A percentile compares a stretch with the other conserved stretches of the same genome.
These are phyloP conservation scores for Nibea albiflora DNA, from an alignment of 2,113 vertebrate species.

Conservation along the genomic window DNA sequence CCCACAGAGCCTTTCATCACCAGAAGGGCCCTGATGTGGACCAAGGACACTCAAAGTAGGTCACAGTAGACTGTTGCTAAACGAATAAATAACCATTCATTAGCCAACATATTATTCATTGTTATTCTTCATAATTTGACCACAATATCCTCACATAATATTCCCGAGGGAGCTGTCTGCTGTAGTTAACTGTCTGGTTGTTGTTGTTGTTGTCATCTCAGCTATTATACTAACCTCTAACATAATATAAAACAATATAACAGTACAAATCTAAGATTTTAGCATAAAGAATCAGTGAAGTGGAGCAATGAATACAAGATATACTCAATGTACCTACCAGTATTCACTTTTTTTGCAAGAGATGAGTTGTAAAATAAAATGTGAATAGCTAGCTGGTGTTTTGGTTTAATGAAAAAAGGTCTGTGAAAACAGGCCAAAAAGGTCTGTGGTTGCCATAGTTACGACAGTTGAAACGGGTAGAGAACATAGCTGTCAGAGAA, in stretches of 20 bases:
- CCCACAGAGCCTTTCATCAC: constrained; percentile 65
- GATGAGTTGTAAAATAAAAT: too few relatives aligned
- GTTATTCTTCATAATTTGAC: not conserved
- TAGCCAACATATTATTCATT: not conserved
- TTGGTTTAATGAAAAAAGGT: too few relatives aligned
- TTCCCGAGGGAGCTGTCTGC: not conserved
- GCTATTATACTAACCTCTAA: not conserved
- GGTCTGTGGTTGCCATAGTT: too few relatives aligned
- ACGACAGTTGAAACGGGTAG: too few relatives aligned
- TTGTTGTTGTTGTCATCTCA: not conserved
- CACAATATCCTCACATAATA: not conserved
- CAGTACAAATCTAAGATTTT: not conserved
- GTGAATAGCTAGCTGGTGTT: too few relatives aligned
- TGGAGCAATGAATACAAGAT: too few relatives aligned
- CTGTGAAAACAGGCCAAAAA: too few relatives aligned
- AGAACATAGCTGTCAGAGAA: too few relatives aligned
- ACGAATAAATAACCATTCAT: constrained; percentile 15
- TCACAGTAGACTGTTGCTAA: constrained; percentile 23
- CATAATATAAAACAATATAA: too few relatives aligned
- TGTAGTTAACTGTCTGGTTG: too few relatives aligned
- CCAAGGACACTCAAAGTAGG: constrained; percentile 74
- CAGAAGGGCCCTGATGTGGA: constrained; percentile 63
- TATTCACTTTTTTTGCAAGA: not conserved
- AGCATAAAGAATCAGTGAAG: too few relatives aligned
- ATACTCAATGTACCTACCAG: not conserved